phyloP scores from a whole-genome alignment of 2,888 invertebrate genomes.

The Frankliniella fusca region DNA sequence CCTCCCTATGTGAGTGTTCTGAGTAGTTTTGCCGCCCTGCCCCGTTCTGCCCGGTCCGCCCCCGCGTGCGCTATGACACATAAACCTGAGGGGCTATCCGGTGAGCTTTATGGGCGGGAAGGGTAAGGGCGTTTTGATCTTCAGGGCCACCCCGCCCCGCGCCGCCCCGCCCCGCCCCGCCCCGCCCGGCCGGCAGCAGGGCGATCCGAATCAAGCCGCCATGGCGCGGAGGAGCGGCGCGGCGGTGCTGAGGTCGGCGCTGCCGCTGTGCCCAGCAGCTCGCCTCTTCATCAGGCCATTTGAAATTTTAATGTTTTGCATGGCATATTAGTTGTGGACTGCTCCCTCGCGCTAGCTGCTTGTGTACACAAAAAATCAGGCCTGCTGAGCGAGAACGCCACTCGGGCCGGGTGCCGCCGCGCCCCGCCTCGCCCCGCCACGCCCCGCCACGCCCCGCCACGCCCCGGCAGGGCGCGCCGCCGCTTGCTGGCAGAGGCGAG shows the following conservation, averaged over 20 bases:
- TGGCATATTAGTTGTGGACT: slow-evolving; percentile 24
- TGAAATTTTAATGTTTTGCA: slow-evolving; percentile 27
- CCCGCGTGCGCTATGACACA: too few relatives aligned
- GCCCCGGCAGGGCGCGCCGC: too few relatives aligned
- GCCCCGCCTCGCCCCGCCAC: background rate
- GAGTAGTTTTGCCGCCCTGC: background rate
- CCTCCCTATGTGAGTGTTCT: too few relatives aligned
- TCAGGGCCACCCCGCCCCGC: background rate
- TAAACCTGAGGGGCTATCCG: too few relatives aligned
- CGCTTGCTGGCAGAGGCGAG: background rate
- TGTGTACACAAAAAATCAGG: slow-evolving; percentile 26
- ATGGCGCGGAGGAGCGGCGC: background rate
- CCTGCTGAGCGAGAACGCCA: background rate
- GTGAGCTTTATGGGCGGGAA: too few relatives aligned
- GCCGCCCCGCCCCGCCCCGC: background rate
- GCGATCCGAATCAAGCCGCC: slow-evolving; percentile 4
- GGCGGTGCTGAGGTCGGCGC: too few relatives aligned
- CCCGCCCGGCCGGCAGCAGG: background rate
- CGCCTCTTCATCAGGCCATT: slow-evolving; percentile 20
- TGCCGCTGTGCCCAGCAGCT: background rate
- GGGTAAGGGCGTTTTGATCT: too few relatives aligned
- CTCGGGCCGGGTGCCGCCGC: background rate
- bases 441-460: too few relatives aligned
- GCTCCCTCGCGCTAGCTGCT: background rate
- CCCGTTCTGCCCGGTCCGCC: too few relatives aligned